phyloP scores from a whole-genome alignment of 2,113 vertebrate genomes.

The Hypomesus transpacificus region DNA sequence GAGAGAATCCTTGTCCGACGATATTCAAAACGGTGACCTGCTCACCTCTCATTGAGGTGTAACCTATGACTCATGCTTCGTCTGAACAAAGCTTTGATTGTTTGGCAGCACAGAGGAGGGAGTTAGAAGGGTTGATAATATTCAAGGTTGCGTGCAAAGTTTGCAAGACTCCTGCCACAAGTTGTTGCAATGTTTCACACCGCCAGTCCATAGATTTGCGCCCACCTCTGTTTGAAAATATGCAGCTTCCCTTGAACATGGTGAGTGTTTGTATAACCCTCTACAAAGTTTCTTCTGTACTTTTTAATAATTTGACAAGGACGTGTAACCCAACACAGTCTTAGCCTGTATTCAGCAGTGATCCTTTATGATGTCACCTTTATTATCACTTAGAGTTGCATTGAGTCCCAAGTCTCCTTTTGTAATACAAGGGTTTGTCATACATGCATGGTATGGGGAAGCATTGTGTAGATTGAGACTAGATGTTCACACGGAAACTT shows the following conservation, averaged over 20 bases:
- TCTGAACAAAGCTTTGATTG: slow-evolving; percentile 55
- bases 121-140: slow-evolving; percentile 33
- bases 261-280: no score
- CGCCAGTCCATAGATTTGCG: neutral
- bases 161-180: neutral
- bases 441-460: neutral
- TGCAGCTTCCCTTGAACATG: no score
- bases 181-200: slow-evolving; percentile 11
- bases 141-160: neutral
- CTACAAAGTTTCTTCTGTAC: no score
- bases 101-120: slow-evolving; percentile 38
- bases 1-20: neutral
- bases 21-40: slow-evolving; percentile 9
- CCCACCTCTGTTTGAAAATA: no score
- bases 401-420: no score
- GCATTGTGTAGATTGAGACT: neutral
- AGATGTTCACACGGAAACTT: neutral
- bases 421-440: neutral
- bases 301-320: no score
- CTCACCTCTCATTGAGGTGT: slow-evolving; percentile 39
- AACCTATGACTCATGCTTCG: slow-evolving; percentile 53
- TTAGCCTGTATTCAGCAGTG: no score
- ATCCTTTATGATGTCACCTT: no score
- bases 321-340: no score
- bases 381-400: no score